phyloP scores from a whole-genome alignment of 2,113 vertebrate species.

The Anoplopoma fimbria region DNA sequence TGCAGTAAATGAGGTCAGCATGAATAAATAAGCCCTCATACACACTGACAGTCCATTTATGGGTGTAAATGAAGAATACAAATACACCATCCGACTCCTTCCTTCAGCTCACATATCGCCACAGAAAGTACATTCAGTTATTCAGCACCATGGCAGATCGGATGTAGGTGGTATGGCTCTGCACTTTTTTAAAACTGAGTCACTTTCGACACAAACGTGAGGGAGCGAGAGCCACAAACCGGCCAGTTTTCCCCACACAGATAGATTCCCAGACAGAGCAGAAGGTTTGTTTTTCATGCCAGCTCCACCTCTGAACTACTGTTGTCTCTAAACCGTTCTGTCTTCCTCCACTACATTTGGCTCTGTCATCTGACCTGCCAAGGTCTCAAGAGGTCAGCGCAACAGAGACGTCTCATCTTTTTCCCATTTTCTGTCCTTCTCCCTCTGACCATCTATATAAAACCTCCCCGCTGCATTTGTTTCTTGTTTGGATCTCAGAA shows the following conservation, averaged over 20 bases:
- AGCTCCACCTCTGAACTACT: slow-evolving; percentile 69
- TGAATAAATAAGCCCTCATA: slow-evolving; percentile 75
- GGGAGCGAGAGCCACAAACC: slow-evolving; percentile 13
- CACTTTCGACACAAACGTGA: too few species aligned
- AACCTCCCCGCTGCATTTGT: slow-evolving; percentile 47
- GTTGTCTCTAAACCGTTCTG: slow-evolving; percentile 65
- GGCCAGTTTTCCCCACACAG: slow-evolving; percentile 55
- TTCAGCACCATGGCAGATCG: slow-evolving; percentile 25
- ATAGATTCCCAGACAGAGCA: slow-evolving; percentile 62
- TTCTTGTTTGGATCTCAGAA: slow-evolving; percentile 57
- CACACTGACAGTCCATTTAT: slow-evolving; percentile 39
- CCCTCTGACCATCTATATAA: slow-evolving; percentile 28
- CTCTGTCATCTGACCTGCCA: slow-evolving; percentile 61
- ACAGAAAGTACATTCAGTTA: slow-evolving; percentile 31
- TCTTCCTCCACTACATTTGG: slow-evolving; percentile 69
- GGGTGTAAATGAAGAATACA: slow-evolving; percentile 25
- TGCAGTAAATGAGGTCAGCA: slow-evolving; percentile 75
- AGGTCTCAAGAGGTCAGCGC: slow-evolving; percentile 64
- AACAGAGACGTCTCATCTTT: slow-evolving; percentile 33
- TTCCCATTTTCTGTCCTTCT: not conserved
- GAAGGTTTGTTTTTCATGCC: slow-evolving; percentile 60
- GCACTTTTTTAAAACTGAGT: slow-evolving; percentile 28
- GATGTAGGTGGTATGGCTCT: slow-evolving; percentile 50
- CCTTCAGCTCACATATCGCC: slow-evolving; percentile 9
- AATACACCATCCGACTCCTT: slow-evolving; percentile 14